Conservation (phyloP, 2,888 invertebrate genomes). For the Nipponacmea schrenckii region DNA sequence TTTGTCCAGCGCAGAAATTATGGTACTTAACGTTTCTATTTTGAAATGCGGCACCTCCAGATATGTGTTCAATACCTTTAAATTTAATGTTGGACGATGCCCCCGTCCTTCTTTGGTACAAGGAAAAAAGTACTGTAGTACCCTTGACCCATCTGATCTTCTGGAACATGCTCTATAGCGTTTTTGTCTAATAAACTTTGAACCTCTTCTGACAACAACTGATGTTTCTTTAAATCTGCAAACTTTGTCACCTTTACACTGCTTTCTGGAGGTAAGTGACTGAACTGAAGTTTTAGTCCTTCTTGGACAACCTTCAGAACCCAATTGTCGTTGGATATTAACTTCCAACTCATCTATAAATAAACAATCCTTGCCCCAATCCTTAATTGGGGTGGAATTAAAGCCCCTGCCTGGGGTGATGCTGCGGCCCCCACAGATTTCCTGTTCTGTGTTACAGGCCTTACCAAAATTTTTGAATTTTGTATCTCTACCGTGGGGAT, state of each 20-base stretch:
- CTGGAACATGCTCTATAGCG: slow-evolving; percentile 7
- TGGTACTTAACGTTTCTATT: slow-evolving; percentile 17
- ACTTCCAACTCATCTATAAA: slow-evolving; percentile 14
- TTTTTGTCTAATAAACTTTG: slow-evolving; percentile 4
- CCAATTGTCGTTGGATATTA: slow-evolving; percentile 18
- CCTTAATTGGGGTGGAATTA: too few species aligned
- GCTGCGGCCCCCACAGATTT: too few species aligned
- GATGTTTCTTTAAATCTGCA: neutral
- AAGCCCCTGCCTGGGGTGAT: too few species aligned
- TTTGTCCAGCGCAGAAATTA: slow-evolving; percentile 11
- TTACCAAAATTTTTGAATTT: too few species aligned
- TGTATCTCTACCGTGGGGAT: too few species aligned
- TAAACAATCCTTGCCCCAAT: slow-evolving; percentile 11
- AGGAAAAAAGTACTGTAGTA: slow-evolving; percentile 14
- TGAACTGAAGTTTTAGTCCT: slow-evolving; percentile 13
- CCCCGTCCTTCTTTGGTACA: slow-evolving; percentile 17
- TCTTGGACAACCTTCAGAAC: slow-evolving; percentile 11
- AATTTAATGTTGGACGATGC: slow-evolving; percentile 13
- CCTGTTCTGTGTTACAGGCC: too few species aligned
- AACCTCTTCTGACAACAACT: slow-evolving; percentile 13
- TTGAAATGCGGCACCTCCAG: slow-evolving; percentile 16
- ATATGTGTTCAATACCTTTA: slow-evolving; percentile 8
- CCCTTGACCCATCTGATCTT: slow-evolving; percentile 6
- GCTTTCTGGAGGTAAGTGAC: neutral
- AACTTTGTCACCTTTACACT: slow-evolving; percentile 5